Evolutionary conservation across 2,797 vertebrate species (phyloP), one percentile per base, ranked within the genome.

Genomic region (Borostomias antarcticus): DNA sequence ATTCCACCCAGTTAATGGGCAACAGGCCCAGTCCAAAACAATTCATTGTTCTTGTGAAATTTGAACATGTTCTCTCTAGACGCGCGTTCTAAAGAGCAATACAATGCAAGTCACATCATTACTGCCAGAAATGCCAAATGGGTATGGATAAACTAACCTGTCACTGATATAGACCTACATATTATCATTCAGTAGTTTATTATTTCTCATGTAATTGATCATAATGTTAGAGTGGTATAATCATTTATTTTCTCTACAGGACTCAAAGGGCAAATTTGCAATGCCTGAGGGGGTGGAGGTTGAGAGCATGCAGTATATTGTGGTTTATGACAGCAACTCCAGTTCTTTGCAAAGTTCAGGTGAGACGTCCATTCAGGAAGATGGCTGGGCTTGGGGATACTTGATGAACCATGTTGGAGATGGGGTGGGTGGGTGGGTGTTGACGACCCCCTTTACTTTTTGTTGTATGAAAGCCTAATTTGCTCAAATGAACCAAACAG

Each of bases 321-420:
- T 96, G 64, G 91, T 98, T 9, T 98, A 98, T 9, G 95, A 98
- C 52, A 76, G 73, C 0, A 77, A 64, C 58, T 93, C 90, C 0
- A 75, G 70, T 45, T 79, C 67, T 11, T 61, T 94, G 70, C 74
- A 87, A 21, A 70, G 78, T 17, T 66, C 74, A 79, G 76, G 88
- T 81, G 5, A 76, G 35, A 4, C 21, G 28, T 43, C 40, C 40
- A 17, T 43, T 43, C 48, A n/a, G n/a, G n/a, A n/a, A n/a, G n/a
- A n/a, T n/a, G n/a, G n/a, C n/a, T n/a, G n/a, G n/a, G n/a, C n/a
- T n/a, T n/a, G n/a, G n/a, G n/a, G n/a, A n/a, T n/a, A n/a, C n/a
- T n/a, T n/a, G n/a, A n/a, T n/a, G n/a, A n/a, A n/a, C n/a, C n/a
- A n/a, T n/a, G n/a, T n/a, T n/a, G n/a, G n/a, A n/a, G n/a, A n/a